Base-by-base conservation (phyloP, 2,113 vertebrate species). In the Callorhinus ursinus region DNA sequence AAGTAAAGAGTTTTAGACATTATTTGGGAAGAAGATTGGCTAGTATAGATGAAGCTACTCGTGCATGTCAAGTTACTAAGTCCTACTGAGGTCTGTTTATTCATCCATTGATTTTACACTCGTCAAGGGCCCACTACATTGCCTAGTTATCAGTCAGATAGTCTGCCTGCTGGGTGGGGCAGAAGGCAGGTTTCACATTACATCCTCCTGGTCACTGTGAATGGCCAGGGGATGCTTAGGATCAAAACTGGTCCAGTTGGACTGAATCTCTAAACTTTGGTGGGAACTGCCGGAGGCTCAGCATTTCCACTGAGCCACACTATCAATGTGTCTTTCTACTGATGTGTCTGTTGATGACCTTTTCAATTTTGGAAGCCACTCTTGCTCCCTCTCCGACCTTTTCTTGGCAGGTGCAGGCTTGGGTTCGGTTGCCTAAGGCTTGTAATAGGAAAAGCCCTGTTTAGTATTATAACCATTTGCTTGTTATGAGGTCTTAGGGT, bases 401-500 rank as follows among this genome's bases (percentile, higher is more conserved):
- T 65, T n/a, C 76, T 76, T 49, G 24, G 49, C 6, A 14, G 82
- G 2, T 31, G 10, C 33, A 1, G 0, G 79, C 33, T 90, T 82
- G 79, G 31, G 28, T 39, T 51, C 13, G 5, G 11, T 84, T 93
- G 59, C 82, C 71, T 49, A 55, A 59, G 74, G 42, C 11, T 83
- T 67, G 10, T 42, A 39, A 49, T 49, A 51, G 42, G 55, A 61
- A 88, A 31, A 42, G 12, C 72, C 13, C 31, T 93, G 83, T 39
- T 76, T 85, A 80, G 28, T 61, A n/a, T 83, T 42, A 51, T 11
- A 72, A 28, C 36, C 15, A 67, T 5, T 49, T 87, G 53, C 2
- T 92, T 77, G 36, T 71, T 67, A 57, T 57, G 88, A 94, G 46
- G 28, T 88, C 63, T 86, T 82, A 22, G 79, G 28, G 31, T 72